Base-by-base conservation (phyloP, 2,888 invertebrate species). In the Lepidochitona cinerea region DNA sequence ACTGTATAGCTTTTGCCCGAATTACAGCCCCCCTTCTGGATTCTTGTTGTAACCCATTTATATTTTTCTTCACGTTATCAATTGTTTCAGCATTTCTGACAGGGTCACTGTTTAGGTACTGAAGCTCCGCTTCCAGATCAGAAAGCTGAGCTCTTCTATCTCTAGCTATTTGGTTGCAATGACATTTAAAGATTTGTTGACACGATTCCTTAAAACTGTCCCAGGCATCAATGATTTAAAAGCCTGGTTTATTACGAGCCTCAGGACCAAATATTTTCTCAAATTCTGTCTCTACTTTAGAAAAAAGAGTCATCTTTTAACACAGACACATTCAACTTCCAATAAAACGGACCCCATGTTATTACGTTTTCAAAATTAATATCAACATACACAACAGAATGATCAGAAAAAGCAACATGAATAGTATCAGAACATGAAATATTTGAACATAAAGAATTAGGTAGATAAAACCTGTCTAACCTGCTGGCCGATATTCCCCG, bases 391-490 rank as follows among this genome's bases (percentile, higher is more conserved):
- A 59, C 23, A 59, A 23, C 23, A 23, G 59, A 59, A 4, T 59
- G 59, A 29, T 59, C 59, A 59, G 59, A 59, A 59, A 59, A 59
- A 2, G 59, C 23, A 12, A 59, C 59, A 59, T 59, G 59, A 14
- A 29, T 9, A 29, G 32, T 32, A 59, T 59, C 29, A 59, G 23
- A 23, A 4, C 14, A 14, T 14, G 59, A 23, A 29, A 59, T 32
- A 59, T 59, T 14, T 1, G 12, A 14, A 4, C 14, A 4, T 26
- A 59, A 14, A 29, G 32, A 23, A 26, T 59, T 26, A 59, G 59
- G 32, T 12, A 59, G 14, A 59, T 59, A 59, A 59, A 54, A 54
- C 23, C 54, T 54, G 23, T 54, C 54, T 23, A 54, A 23, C 26
- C 59, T 59, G 9, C 59, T 59, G 9, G 59, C 59, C 23, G 23